Evolutionary conservation across 2,113 vertebrate genomes (phyloP).

Genomic region (Brachionichthys hirsutus): DNA sequence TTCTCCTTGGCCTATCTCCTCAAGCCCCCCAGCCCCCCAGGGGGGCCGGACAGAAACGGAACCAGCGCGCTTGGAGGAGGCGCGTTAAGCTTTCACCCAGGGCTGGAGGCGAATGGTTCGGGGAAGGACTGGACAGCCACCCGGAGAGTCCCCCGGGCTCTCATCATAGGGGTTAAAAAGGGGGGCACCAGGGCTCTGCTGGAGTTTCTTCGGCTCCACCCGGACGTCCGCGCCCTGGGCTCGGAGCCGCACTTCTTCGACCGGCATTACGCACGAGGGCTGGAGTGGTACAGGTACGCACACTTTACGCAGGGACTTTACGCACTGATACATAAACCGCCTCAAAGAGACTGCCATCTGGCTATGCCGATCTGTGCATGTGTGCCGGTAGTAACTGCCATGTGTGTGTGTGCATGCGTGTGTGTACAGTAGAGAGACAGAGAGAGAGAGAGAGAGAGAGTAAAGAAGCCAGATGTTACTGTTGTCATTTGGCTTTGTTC

Average conservation of each 20-base stretch:
- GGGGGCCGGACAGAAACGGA: conserved; percentile 58
- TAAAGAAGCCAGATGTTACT: conserved; percentile 75
- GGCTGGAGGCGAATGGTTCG: conserved; percentile 57
- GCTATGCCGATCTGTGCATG: conserved; percentile 51
- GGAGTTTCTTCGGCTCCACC: conserved; percentile 82
- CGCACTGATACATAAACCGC: too few species aligned
- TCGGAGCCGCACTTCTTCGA: conserved; percentile 83
- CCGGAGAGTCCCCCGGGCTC: conserved; percentile 77
- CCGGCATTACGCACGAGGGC: conserved; percentile 79
- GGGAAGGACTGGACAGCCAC: conserved; percentile 77
- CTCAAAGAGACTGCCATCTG: conserved; percentile 68
- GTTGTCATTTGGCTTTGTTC: conserved; percentile 68
- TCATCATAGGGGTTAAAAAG: conserved; percentile 82
- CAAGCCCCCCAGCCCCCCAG: conserved; percentile 35
- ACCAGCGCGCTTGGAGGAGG: conserved; percentile 25
- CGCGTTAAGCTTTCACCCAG: conserved; percentile 22
- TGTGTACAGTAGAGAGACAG: conserved; percentile 11
- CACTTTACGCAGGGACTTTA: conserved; percentile 2
- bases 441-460: conserved; percentile 55
- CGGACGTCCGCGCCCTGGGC: conserved; percentile 79
- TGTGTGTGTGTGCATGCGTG: background rate
- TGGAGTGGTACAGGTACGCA: conserved; percentile 82
- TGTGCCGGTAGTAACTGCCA: conserved; percentile 12
- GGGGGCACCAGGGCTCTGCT: conserved; percentile 80
- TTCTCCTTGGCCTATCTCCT: conserved; percentile 73